phyloP scores from a whole-genome alignment of 2,888 invertebrate genomes.

The Drosophila mettleri region DNA sequence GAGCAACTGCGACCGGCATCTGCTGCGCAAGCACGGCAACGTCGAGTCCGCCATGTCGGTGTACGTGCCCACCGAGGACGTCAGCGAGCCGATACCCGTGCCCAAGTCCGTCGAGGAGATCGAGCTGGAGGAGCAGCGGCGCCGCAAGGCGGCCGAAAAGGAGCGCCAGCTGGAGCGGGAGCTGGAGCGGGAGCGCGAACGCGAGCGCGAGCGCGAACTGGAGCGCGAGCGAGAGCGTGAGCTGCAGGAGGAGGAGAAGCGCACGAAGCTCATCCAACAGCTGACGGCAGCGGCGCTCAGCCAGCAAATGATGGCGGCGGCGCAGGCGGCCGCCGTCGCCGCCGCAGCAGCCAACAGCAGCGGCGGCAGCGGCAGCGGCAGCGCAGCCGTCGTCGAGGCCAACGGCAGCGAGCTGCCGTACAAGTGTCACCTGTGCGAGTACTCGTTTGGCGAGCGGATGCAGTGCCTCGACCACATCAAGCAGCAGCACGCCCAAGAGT shows the following conservation, averaged over 20 bases:
- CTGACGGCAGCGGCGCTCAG: slow-evolving; percentile 86
- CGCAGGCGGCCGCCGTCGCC: slow-evolving; percentile 16
- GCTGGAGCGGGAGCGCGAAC: slow-evolving; percentile 47
- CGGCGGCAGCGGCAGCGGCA: not conserved
- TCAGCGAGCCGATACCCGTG: slow-evolving; percentile 84
- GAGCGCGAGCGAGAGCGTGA: slow-evolving; percentile 78
- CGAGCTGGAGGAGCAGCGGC: slow-evolving; percentile 82
- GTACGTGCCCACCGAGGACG: slow-evolving; percentile 86
- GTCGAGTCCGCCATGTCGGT: slow-evolving; percentile 85
- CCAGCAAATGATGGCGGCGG: slow-evolving; percentile 46
- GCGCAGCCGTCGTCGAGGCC: not conserved
- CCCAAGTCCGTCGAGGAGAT: slow-evolving; percentile 84
- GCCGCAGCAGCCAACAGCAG: not conserved
- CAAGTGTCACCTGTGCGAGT: slow-evolving; percentile 97
- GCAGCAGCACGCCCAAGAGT: slow-evolving; percentile 90
- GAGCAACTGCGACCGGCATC: slow-evolving; percentile 97
- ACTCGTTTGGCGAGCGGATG: slow-evolving; percentile 91
- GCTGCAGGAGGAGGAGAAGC: slow-evolving; percentile 53
- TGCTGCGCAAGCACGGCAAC: slow-evolving; percentile 93
- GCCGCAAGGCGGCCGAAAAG: slow-evolving; percentile 71
- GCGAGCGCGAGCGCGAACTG: slow-evolving; percentile 49
- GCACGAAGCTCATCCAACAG: slow-evolving; percentile 80
- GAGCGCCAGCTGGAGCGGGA: slow-evolving; percentile 54
- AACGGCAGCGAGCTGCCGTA: slow-evolving; percentile 89
- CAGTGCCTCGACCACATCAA: slow-evolving; percentile 94